Percentiles rank a stretch among this genome's conserved stretches.
Evolutionary conservation across 2,888 invertebrate species (phyloP).

Genomic region (Volucella zonaria): DNA sequence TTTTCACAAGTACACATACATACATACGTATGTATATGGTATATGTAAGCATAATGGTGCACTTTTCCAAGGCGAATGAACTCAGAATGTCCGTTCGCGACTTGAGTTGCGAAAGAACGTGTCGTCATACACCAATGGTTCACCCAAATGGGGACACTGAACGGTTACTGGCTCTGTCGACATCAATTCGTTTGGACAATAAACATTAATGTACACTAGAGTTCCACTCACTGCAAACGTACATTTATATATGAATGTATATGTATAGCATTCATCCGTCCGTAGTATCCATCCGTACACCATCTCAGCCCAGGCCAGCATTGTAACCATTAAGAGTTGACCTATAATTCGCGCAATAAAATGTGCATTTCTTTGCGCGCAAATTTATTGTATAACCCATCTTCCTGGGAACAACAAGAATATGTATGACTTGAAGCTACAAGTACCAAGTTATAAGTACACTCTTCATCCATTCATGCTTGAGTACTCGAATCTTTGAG

Average conservation of each 20-base stretch:
- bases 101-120: constrained; percentile 49
- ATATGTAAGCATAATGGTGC: constrained; percentile 14
- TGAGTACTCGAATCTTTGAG: neutral
- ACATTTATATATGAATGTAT: too few relatives aligned
- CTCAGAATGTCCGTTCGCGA: constrained; percentile 62
- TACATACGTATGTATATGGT: neutral
- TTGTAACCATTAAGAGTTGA: constrained; percentile 56
- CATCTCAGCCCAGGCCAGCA: neutral
- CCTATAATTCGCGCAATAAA: constrained; percentile 63
- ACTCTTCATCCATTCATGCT: constrained; percentile 2
- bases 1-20: neutral
- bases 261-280: too few relatives aligned
- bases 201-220: constrained; percentile 62
- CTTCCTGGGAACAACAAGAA: constrained; percentile 8
- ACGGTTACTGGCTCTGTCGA: constrained; percentile 61
- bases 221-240: constrained; percentile 40
- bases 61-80: constrained; percentile 58
- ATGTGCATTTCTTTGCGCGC: constrained; percentile 48
- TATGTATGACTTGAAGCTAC: too few relatives aligned
- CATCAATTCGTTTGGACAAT: constrained; percentile 68
- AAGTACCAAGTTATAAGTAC: neutral
- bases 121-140: constrained; percentile 66
- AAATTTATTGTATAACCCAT: constrained; percentile 34
- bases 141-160: constrained; percentile 67
- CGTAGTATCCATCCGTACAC: neutral